These are phyloP conservation scores for Pseudolaguvia tuberculata DNA, from an alignment of 2,113 vertebrate genomes.

Conservation along the genomic window DNA sequence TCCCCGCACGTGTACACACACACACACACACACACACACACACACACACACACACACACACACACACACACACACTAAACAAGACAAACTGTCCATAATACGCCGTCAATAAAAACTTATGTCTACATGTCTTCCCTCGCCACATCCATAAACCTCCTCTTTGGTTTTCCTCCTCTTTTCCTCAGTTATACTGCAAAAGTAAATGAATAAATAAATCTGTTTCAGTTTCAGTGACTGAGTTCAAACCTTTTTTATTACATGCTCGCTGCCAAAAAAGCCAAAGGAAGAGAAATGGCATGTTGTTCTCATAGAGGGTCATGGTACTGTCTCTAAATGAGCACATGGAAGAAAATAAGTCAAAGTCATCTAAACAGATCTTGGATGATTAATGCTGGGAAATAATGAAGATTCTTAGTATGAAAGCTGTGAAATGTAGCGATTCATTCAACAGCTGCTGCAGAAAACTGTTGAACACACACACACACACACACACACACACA, in stretches of 20 bases:
- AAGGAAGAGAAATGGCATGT: constrained; percentile 8
- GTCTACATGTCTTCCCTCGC: no score
- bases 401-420: not conserved
- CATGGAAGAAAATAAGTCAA: constrained; percentile 25
- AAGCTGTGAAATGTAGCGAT: constrained; percentile 21
- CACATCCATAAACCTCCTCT: no score
- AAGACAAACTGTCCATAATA: no score
- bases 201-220: no score
- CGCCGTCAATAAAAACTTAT: no score
- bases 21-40: no score
- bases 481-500: no score
- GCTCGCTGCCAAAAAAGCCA: not conserved
- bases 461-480: constrained; percentile 6
- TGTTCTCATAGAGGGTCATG: constrained; percentile 33
- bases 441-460: constrained; percentile 1
- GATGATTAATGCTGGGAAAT: constrained; percentile 24
- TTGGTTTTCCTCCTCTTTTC: no score
- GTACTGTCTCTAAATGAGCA: constrained; percentile 3
- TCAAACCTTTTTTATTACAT: not conserved
- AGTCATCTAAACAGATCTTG: constrained; percentile 23
- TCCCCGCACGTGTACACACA: no score
- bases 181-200: no score
- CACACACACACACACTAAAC: no score
- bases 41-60: no score
- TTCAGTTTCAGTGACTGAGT: not conserved